A percentile compares a stretch with the other conserved stretches of the same genome.
Conservation (phyloP, 1,140 invertebrate genomes). For the Steinernema khuongi region DNA sequence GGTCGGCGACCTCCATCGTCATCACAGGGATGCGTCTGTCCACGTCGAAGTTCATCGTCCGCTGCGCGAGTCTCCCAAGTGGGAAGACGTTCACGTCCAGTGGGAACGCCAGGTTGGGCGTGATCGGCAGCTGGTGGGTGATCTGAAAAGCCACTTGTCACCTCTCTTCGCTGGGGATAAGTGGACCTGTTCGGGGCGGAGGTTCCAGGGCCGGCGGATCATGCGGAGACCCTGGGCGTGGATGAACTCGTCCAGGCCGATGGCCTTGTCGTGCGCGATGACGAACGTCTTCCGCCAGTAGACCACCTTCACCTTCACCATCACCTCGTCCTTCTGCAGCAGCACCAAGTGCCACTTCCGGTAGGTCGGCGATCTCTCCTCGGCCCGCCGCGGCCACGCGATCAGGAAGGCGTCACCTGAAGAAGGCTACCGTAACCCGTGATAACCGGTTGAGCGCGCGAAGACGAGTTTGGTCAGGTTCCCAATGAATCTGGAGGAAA, state of each 20-base stretch:
- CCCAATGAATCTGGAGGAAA: no score
- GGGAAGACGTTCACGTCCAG: conserved; percentile 8
- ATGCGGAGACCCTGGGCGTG: neutral
- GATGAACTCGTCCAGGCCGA: neutral
- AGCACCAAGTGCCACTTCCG: conserved; percentile 1
- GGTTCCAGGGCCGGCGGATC: neutral
- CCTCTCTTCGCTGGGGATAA: neutral
- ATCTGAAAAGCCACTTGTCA: neutral
- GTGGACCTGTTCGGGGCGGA: neutral
- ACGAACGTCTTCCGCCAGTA: conserved; percentile 8
- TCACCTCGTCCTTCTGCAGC: conserved; percentile 13
- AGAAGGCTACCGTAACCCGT: no score
- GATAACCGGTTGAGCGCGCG: no score
- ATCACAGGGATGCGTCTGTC: neutral
- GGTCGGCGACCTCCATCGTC: neutral
- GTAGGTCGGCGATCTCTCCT: conserved; percentile 2
- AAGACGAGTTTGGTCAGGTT: no score
- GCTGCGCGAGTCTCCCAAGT: neutral
- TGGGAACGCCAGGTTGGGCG: neutral
- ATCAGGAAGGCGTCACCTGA: conserved; percentile 1
- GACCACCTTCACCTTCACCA: conserved; percentile 4
- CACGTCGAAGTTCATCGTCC: conserved; percentile 6
- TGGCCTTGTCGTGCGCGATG: conserved; percentile 5
- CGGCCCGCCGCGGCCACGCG: neutral
- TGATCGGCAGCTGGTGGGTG: neutral